Evolutionary conservation across 2,888 invertebrate species (phyloP), one percentile per base, ranked within the genome.

Genomic region (Meganola albula): DNA sequence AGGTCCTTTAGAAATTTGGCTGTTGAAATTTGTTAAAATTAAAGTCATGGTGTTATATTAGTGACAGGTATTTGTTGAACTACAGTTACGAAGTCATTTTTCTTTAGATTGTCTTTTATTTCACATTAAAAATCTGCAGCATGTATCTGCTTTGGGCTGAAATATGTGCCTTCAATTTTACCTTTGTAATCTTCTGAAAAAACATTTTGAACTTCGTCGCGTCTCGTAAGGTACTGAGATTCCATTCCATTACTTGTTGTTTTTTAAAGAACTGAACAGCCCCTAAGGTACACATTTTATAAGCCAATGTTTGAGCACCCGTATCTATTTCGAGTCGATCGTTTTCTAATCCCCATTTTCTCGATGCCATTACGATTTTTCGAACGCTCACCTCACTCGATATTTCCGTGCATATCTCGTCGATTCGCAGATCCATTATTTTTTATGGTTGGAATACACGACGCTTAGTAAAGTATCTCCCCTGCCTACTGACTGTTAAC

Each of bases 391-490:
- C 80, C 80, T 79, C 74, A 63, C 80, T 76, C 82, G 77, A 82
- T 80, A 84, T 83, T 85, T 83, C 78, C 74, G 78, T 73, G 80
- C 82, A 82, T 85, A 85, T 85, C 85, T 71, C 79, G 74, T 71
- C 80, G 78, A 84, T 84, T 84, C 76, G 74, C 66, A 80, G 82
- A 83, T 80, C 82, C 83, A 85, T 85, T 85, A 85, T 83, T 83
- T 85, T 85, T 85, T 85, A 85, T 85, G 72, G 75, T 62, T 65
- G 61, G 77, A 82, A 76, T 80, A 82, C 80, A 82, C 72, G 77
- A 63, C 64, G 76, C 73, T 77, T 74, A 79, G 70, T 65, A 58
- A 69, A 66, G 72, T 67, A 61, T 63, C 74, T 54, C 70, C 71
- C 75, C 68, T 63, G 65, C 67, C 70, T 71, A 66, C 66, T 52